Percentiles rank a stretch among this genome's conserved stretches.
Conservation (phyloP, 2,797 vertebrate genomes). For the Harpagifer antarcticus region DNA sequence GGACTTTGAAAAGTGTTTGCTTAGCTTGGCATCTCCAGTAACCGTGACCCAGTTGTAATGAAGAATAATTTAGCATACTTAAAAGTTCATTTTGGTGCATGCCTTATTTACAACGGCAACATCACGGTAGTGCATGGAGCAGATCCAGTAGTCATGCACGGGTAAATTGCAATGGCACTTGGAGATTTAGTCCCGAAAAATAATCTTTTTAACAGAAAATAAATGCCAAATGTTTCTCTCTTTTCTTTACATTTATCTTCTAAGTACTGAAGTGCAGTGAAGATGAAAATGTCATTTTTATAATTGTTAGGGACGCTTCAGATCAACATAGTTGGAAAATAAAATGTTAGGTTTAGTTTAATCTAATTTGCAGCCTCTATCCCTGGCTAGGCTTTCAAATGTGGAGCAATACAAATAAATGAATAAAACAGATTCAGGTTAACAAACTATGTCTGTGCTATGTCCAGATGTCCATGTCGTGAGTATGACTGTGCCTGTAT, state of each 20-base stretch:
- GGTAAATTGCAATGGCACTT: constrained; percentile 49
- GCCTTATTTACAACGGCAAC: constrained; percentile 71
- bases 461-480: background rate
- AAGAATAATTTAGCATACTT: constrained; percentile 73
- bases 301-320: background rate
- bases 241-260: constrained; percentile 3
- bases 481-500: background rate
- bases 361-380: background rate
- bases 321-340: background rate
- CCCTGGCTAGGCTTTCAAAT: background rate
- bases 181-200: constrained; percentile 38
- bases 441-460: background rate
- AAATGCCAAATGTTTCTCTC: constrained; percentile 23
- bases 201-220: constrained; percentile 14
- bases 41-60: constrained; percentile 74
- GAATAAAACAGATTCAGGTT: background rate
- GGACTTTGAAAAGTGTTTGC: constrained; percentile 81
- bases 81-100: constrained; percentile 62
- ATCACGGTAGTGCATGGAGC: constrained; percentile 39
- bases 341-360: background rate
- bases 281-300: background rate
- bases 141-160: constrained; percentile 32
- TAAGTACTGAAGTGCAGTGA: background rate
- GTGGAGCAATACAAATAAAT: background rate
- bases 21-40: constrained; percentile 78